These are phyloP conservation scores for Branchinecta lynchi DNA, from an alignment of 1,140 invertebrate species.

Conservation along the genomic window DNA sequence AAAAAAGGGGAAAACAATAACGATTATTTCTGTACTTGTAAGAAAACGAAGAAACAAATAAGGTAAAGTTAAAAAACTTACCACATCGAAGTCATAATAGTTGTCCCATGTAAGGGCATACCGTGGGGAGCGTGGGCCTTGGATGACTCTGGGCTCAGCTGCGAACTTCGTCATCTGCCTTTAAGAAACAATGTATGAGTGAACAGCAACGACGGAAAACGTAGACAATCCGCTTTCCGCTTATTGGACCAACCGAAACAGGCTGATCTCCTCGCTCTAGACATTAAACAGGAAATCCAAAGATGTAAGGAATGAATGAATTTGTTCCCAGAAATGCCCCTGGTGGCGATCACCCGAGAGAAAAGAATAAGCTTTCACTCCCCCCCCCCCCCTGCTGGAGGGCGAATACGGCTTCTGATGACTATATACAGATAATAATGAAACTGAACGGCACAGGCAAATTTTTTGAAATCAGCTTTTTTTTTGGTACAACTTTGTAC, in stretches of 20 bases:
- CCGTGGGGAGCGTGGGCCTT: conserved; percentile 21
- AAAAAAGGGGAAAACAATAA: not conserved
- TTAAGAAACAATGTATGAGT: not conserved
- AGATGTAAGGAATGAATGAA: not conserved
- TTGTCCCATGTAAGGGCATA: conserved; percentile 20
- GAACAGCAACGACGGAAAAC: not conserved
- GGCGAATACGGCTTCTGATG: no score
- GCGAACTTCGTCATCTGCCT: not conserved
- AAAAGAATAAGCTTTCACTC: no score
- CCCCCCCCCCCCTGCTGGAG: no score
- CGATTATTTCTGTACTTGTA: not conserved
- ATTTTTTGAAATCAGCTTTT: no score
- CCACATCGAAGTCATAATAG: conserved; percentile 23
- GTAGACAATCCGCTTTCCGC: not conserved
- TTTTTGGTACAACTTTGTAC: no score
- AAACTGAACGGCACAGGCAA: no score
- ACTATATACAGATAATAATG: no score
- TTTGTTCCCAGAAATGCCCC: no score
- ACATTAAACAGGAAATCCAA: not conserved
- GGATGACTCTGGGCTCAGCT: not conserved
- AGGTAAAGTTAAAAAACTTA: conserved; percentile 19
- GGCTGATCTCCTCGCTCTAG: not conserved
- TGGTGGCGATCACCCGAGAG: no score
- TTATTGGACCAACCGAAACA: not conserved
- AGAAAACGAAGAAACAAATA: not conserved